These are phyloP conservation scores for Pterocles gutturalis DNA, from an alignment of 2,113 vertebrate species.

Conservation along the genomic window DNA sequence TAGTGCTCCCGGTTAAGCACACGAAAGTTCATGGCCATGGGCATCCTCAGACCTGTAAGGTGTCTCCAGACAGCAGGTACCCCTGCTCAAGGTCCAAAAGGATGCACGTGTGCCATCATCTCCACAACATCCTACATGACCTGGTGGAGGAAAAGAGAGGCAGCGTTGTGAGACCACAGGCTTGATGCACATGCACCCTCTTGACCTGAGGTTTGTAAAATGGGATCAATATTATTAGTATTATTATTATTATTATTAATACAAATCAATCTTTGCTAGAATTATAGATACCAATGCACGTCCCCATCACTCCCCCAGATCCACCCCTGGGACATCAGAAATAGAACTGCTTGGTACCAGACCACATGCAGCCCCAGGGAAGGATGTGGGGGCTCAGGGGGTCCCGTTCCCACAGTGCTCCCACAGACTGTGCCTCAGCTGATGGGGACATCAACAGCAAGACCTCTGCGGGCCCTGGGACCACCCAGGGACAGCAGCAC, in stretches of 20 bases:
- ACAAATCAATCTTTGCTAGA: neutral
- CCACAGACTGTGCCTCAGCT: neutral
- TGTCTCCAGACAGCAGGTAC: neutral
- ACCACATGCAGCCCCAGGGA: neutral
- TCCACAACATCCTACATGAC: fast-evolving
- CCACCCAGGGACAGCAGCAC: fast-evolving
- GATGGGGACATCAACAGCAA: fast-evolving
- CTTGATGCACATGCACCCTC: fast-evolving
- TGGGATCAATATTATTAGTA: neutral
- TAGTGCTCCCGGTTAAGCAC: neutral
- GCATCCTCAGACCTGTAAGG: neutral
- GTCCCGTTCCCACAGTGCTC: fast-evolving
- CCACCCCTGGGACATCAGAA: neutral
- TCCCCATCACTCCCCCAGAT: fast-evolving
- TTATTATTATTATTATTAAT: neutral
- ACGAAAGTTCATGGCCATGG: neutral
- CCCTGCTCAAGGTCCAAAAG: neutral
- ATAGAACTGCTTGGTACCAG: neutral
- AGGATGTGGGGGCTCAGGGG: neutral
- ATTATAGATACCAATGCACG: neutral
- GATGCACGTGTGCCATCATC: neutral
- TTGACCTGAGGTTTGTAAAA: neutral
- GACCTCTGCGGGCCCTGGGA: fast-evolving
- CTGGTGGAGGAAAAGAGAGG: neutral
- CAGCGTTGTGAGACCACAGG: fast-evolving